Evolutionary conservation across 2,113 vertebrate genomes (phyloP), one percentile per base, ranked within the genome.

Genomic region (Odocoileus hemionus): DNA sequence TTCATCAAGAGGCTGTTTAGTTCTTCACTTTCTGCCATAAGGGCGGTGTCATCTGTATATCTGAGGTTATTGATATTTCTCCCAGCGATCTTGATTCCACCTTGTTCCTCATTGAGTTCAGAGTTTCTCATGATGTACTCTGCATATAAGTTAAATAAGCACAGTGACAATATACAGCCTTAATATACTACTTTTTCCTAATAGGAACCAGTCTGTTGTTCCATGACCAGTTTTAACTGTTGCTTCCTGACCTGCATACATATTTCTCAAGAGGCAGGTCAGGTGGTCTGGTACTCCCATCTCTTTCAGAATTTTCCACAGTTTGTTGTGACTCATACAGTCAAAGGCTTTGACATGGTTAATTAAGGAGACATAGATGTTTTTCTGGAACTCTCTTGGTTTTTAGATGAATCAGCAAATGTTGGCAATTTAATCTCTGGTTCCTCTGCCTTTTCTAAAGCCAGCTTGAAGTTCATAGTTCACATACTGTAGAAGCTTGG

Each of bases 91-190:
- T 64, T n/a, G 7, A 64, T 17, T 64, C 33, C 30, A 64, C 15
- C 3, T 64, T n/a, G 7, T 64, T 30, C 3, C 33, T n/a, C 30
- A 16, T 17, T 15, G 3, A n/a, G 15, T 7, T 33, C 16, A n/a
- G 61, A 0, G 1, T 64, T n/a, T 64, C 15, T 17, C 61, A 17
- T 64, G 15, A 64, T 64, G 15, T n/a, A 64, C 3, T 17, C 61
- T 64, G 30, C 15, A 17, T n/a, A 9, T 9, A 64, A 64, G 1
- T 17, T 64, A n/a, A 64, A n/a, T 64, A 64, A 64, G 15, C 30
- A 64, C 0, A 0, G 7, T n/a, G 16, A 64, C 15, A 64, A 64
- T 64, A 64, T 4, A n/a, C 15, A 64, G 15, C 0, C 1, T n/a
- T 64, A 7, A 64, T 1, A 1, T n/a, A n/a, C 30, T 64, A 3